Conservation (phyloP, 2,888 invertebrate species). For the Amaurobius ferox region DNA sequence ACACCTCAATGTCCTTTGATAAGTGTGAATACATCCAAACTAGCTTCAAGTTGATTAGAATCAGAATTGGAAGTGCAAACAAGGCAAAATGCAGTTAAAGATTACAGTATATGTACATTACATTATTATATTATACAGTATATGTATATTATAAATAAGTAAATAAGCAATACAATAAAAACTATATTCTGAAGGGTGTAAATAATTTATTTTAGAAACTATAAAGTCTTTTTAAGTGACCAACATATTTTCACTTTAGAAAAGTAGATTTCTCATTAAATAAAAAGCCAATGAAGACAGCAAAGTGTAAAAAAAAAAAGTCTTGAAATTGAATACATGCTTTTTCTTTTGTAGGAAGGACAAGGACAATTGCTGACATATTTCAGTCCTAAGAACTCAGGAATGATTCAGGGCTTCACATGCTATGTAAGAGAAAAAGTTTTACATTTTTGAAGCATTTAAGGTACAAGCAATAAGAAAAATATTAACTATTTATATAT, state of each 20-base stretch:
- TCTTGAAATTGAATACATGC: neutral
- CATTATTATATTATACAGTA: too few species aligned
- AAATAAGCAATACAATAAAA: too few species aligned
- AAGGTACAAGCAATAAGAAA: neutral
- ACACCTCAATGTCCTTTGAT: too few species aligned
- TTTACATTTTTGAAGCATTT: neutral
- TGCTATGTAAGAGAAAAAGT: neutral
- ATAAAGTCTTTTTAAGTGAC: neutral
- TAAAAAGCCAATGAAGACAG: neutral
- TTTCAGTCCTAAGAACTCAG: neutral
- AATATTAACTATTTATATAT: too few species aligned
- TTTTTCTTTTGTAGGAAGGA: neutral
- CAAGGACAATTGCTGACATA: neutral
- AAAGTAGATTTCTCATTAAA: slow-evolving; percentile 2
- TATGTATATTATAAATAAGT: too few species aligned
- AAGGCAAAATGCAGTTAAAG: too few species aligned
- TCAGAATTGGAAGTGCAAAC: too few species aligned
- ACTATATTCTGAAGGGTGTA: neutral
- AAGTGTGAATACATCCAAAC: too few species aligned
- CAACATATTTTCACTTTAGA: neutral
- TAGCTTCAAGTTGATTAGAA: too few species aligned
- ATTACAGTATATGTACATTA: too few species aligned
- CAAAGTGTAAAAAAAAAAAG: neutral
- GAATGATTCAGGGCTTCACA: neutral
- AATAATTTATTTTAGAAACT: slow-evolving; percentile 14